A percentile compares a stretch with the other conserved stretches of the same genome.
Evolutionary conservation across 2,888 invertebrate species (phyloP).

Genomic region (Coelogynopora nodosa): DNA sequence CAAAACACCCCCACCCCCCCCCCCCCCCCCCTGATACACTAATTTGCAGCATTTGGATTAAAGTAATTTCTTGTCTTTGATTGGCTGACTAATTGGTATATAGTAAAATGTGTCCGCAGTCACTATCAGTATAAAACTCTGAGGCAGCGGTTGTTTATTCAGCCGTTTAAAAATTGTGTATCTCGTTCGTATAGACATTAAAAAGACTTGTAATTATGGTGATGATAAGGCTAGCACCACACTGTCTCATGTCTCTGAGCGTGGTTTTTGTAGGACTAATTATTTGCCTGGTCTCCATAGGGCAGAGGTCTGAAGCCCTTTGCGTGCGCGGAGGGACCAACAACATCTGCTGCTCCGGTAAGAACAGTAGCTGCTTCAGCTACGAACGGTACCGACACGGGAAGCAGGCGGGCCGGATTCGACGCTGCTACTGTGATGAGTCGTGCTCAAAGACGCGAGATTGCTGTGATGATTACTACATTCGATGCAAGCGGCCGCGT

Average conservation of each 20-base stretch:
- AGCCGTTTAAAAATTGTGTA: no score
- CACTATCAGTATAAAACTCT: no score
- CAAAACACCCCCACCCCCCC: no score
- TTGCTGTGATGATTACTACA: constrained; percentile 34
- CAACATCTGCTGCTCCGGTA: neutral
- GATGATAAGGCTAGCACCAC: no score
- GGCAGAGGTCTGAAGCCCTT: neutral
- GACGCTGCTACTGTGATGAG: constrained; percentile 35
- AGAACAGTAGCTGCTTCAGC: constrained; percentile 6
- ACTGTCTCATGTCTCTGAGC: neutral
- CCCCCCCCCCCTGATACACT: no score
- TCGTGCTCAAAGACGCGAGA: constrained; percentile 35
- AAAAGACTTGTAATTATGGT: no score
- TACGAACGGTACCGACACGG: neutral
- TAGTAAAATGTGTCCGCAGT: no score
- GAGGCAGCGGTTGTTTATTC: no score
- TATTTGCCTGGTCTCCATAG: neutral
- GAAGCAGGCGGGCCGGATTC: neutral
- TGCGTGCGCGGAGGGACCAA: neutral
- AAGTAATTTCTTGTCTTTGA: no score
- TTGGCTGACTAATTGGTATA: no score
- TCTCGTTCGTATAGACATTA: no score
- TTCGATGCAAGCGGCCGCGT: constrained; percentile 7
- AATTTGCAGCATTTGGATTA: no score
- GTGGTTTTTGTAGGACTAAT: neutral